These are phyloP conservation scores for Spea hammondii DNA, from an alignment of 2,797 vertebrate genomes.

Conservation along the genomic window DNA sequence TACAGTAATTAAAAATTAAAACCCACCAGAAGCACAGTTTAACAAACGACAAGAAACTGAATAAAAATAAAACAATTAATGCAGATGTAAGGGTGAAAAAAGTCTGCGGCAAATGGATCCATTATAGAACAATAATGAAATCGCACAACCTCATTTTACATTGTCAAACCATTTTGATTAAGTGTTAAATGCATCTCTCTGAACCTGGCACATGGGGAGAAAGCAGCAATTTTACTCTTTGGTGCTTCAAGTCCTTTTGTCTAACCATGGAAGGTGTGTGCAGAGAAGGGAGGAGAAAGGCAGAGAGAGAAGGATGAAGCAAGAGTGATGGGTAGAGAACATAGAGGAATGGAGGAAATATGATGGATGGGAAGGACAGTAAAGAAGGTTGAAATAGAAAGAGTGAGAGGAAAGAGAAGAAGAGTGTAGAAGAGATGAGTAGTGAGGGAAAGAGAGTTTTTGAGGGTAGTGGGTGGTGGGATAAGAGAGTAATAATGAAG, in stretches of 20 bases:
- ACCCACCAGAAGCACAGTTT: conserved; percentile 65
- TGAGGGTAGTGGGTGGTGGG: neutral
- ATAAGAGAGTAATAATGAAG: neutral
- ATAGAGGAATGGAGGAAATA: neutral
- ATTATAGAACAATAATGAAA: conserved; percentile 72
- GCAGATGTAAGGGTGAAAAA: conserved; percentile 58
- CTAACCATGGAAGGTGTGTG: conserved; percentile 18
- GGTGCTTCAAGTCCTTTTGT: conserved; percentile 12
- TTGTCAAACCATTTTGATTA: conserved; percentile 71
- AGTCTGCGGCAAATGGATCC: conserved; percentile 66
- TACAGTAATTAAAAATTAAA: conserved; percentile 72
- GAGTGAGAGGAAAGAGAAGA: neutral
- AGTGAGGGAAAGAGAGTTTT: neutral
- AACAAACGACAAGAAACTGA: conserved; percentile 67
- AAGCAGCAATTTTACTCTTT: conserved; percentile 17
- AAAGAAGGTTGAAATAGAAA: neutral
- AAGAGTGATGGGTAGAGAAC: neutral
- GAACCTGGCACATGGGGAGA: conserved; percentile 53
- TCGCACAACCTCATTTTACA: conserved; percentile 67
- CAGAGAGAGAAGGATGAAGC: neutral
- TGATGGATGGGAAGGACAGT: neutral
- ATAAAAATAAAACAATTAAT: conserved; percentile 69
- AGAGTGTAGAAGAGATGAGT: neutral
- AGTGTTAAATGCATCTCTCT: conserved; percentile 62
- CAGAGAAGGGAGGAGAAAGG: neutral